Evolutionary conservation across 2,888 invertebrate species (phyloP).

Genomic region (Pemphredon lugubris): DNA sequence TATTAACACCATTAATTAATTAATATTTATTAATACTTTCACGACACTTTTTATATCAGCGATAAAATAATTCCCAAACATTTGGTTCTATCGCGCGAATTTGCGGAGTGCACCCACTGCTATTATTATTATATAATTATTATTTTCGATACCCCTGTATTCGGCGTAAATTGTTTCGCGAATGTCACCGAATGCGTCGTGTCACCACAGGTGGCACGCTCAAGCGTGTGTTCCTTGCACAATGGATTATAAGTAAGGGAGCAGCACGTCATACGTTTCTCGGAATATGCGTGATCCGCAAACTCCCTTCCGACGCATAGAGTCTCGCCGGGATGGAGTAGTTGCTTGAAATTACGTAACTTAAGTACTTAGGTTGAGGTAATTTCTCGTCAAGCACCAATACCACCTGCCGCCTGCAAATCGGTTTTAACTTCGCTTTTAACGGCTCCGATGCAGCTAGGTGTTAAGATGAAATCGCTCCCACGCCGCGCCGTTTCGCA

Average conservation of each 20-base stretch:
- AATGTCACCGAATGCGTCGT: too few species aligned
- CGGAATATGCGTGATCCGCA: conserved; percentile 41
- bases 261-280: conserved; percentile 35
- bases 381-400: conserved; percentile 55
- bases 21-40: too few species aligned
- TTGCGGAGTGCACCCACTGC: too few species aligned
- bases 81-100: too few species aligned
- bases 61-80: too few species aligned
- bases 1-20: too few species aligned
- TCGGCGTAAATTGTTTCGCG: too few species aligned
- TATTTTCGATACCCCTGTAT: too few species aligned
- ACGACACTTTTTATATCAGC: too few species aligned
- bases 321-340: conserved; percentile 31
- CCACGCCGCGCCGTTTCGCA: not conserved
- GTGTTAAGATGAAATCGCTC: conserved; percentile 9
- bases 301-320: conserved; percentile 30
- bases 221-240: conserved; percentile 8
- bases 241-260: conserved; percentile 20
- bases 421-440: conserved; percentile 46
- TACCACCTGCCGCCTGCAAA: conserved; percentile 47
- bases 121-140: too few species aligned
- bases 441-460: conserved; percentile 7
- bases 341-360: conserved; percentile 52
- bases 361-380: conserved; percentile 53
- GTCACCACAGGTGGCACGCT: not conserved